Evolutionary conservation across 2,888 invertebrate species (phyloP).

Genomic region (Megalurothrips usitatus): DNA sequence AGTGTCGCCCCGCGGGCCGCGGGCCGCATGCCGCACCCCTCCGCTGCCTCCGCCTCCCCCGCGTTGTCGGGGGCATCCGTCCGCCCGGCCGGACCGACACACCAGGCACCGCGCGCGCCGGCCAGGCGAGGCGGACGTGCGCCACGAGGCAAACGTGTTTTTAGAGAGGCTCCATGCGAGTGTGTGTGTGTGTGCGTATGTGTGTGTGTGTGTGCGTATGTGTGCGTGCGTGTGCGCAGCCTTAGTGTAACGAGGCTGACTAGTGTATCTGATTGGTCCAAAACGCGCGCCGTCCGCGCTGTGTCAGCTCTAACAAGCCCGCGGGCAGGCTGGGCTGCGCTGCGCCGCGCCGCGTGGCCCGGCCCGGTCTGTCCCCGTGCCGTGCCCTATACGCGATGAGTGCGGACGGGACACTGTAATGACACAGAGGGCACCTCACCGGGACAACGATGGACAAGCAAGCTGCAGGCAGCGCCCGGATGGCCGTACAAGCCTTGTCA

Average conservation of each 20-base stretch:
- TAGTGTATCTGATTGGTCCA: constrained; percentile 17
- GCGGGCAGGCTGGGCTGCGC: background rate
- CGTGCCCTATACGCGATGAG: background rate
- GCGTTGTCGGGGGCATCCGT: too few species aligned
- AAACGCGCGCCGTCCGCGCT: background rate
- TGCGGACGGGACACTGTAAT: too few species aligned
- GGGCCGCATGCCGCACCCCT: too few species aligned
- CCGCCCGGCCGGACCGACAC: too few species aligned
- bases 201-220: too few species aligned
- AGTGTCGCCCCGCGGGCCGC: too few species aligned
- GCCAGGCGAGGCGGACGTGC: background rate
- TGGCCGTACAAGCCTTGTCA: too few species aligned
- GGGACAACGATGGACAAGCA: background rate
- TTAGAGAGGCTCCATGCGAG: background rate
- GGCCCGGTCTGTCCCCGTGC: background rate
- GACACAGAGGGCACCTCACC: too few species aligned
- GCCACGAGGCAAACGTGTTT: background rate
- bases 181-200: too few species aligned
- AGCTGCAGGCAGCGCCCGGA: background rate
- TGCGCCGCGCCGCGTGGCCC: background rate
- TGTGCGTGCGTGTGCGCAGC: too few species aligned
- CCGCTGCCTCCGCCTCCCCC: too few species aligned
- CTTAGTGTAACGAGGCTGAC: background rate
- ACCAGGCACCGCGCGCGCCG: too few species aligned
- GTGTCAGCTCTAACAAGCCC: background rate